A percentile compares a stretch with the other conserved stretches of the same genome.
These are phyloP conservation scores for Tetramorium bicarinatum DNA, from an alignment of 2,888 invertebrate genomes.

Conservation along the genomic window DNA sequence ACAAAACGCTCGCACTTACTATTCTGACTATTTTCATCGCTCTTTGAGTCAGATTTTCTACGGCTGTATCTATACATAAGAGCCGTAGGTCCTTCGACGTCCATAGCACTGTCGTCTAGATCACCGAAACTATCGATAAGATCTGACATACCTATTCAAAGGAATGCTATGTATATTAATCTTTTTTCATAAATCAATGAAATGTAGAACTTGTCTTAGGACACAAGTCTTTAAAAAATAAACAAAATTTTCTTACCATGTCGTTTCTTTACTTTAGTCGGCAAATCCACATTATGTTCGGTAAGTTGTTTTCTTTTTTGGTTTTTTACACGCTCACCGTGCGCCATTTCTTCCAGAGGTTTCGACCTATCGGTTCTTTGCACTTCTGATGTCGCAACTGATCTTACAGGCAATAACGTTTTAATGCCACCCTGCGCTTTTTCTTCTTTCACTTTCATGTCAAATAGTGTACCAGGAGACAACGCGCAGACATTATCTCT, in stretches of 20 bases:
- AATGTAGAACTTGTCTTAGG: not conserved
- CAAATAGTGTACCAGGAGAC: constrained; percentile 83
- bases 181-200: constrained; percentile 16
- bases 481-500: constrained; percentile 80
- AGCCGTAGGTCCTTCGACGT: constrained; percentile 81
- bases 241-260: constrained; percentile 75
- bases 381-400: constrained; percentile 66
- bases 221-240: not conserved
- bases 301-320: constrained; percentile 80
- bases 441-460: constrained; percentile 84
- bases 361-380: constrained; percentile 79
- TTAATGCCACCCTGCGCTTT: constrained; percentile 87
- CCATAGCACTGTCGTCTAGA: constrained; percentile 82
- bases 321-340: constrained; percentile 75
- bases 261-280: constrained; percentile 77
- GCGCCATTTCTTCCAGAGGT: constrained; percentile 77
- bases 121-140: constrained; percentile 82
- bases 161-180: not conserved
- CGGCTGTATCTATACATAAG: constrained; percentile 83
- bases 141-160: constrained; percentile 76
- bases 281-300: constrained; percentile 78
- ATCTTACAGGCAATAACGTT: constrained; percentile 87
- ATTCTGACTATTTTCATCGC: constrained; percentile 83
- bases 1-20: constrained; percentile 77
- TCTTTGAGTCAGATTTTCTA: constrained; percentile 82